phyloP scores from a whole-genome alignment of 2,888 invertebrate genomes.

The Galeopsomyia nigrocyanea region DNA sequence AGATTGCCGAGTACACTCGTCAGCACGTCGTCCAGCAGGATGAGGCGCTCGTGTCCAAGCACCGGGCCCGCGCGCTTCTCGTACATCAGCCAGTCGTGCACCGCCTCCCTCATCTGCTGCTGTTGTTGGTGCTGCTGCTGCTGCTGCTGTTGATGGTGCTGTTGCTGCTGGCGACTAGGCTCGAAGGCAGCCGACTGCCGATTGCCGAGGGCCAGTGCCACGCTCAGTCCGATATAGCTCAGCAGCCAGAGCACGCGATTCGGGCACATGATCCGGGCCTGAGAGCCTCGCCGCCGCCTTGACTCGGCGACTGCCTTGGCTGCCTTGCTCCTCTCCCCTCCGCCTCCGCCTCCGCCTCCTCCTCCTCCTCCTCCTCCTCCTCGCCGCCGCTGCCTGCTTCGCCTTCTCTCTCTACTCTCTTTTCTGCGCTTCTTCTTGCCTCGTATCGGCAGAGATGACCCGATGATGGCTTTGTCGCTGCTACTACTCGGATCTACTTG shows the following conservation, averaged over 20 bases:
- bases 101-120: conserved; percentile 45
- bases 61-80: conserved; percentile 46
- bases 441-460: too few species aligned
- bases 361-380: neutral
- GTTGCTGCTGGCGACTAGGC: conserved; percentile 63
- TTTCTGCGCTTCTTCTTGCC: too few species aligned
- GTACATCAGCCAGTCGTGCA: conserved; percentile 60
- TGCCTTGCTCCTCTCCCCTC: neutral
- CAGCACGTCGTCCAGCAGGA: conserved; percentile 40
- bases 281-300: neutral
- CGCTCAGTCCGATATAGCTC: conserved; percentile 64
- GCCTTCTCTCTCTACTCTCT: neutral
- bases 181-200: conserved; percentile 48
- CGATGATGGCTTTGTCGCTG: too few species aligned
- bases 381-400: neutral
- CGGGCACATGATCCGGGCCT: conserved; percentile 56
- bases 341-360: neutral
- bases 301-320: neutral
- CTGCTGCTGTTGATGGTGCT: conserved; percentile 47
- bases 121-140: neutral
- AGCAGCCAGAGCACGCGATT: conserved; percentile 64
- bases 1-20: conserved; percentile 67
- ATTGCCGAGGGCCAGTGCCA: conserved; percentile 63
- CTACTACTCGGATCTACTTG: too few species aligned
- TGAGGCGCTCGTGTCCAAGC: conserved; percentile 23